These are phyloP conservation scores for Lucilia cuprina DNA, from an alignment of 1,140 invertebrate genomes.

Conservation along the genomic window DNA sequence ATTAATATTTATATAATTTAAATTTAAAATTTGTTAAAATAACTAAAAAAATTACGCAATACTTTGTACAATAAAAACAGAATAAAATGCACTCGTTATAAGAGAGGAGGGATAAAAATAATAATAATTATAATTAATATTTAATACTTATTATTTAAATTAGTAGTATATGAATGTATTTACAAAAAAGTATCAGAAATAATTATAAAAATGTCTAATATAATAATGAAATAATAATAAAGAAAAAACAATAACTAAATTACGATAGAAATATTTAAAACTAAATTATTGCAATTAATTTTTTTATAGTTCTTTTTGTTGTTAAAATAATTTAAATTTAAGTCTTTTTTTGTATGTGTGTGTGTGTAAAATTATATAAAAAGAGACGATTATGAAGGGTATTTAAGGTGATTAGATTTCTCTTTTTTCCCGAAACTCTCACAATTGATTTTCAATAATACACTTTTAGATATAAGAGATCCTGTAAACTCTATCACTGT, in stretches of 20 bases:
- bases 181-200: background rate
- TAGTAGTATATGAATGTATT: background rate
- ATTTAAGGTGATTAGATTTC: background rate
- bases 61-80: slow-evolving; percentile 2
- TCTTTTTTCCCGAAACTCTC: background rate
- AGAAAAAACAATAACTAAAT: background rate
- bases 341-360: background rate
- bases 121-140: background rate
- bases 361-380: background rate
- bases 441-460: background rate
- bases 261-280: background rate
- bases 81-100: slow-evolving; percentile 9
- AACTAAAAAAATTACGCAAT: slow-evolving; percentile 1
- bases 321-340: background rate
- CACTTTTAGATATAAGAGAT: background rate
- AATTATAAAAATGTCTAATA: background rate
- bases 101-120: background rate
- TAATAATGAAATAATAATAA: background rate
- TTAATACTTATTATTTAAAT: background rate
- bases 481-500: background rate
- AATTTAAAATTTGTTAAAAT: background rate
- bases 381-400: background rate
- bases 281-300: background rate
- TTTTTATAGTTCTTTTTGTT: background rate
- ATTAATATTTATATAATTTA: background rate